Evolutionary conservation across 2,888 invertebrate species (phyloP), one percentile per base, ranked within the genome.

Genomic region (Caenorhabditis doughertyi): DNA sequence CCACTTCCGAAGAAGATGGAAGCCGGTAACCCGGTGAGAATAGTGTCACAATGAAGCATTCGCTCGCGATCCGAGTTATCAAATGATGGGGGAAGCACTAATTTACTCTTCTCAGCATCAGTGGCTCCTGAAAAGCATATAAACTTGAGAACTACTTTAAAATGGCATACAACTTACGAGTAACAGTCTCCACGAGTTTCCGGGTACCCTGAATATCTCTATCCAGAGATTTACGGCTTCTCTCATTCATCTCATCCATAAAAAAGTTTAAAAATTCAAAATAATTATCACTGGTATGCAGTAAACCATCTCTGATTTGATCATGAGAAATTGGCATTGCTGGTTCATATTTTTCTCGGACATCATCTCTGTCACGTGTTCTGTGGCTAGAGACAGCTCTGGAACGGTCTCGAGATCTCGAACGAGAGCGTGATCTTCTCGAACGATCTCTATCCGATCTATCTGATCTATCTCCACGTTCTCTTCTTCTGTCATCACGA

Each of bases 1-100:
- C 87, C 85, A 62, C 84, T 85, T 29, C 87, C 87, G 32, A 74
- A 83, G 68, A 87, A 87, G 23, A 87, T 81, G 18, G 80, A 65
- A 0, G 76, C 47, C 7, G 85, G 85, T 0, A 85, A 64, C 0
- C 84, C 84, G 5, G 51, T 23, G 29, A 87, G 73, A 11, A 79
- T 84, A 0, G 77, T 68, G 42, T 84, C 84, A 56, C 87, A 87
- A 47, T 87, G 85, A 18, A 81, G 62, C 64, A 84, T 67, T 35
- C 70, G 29, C 42, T 79, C 65, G 8, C 72, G 56, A 27, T 82
- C 82, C 3, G 56, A 62, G 11, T 42, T 21, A 9, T 47, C 47
- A 29, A 58, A 68, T 7, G 68, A 68, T 8, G 67, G 70, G n/a
- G 79, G 79, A 4, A 79, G 21, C 0, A 58, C 29, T 0, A 79